phyloP scores from a whole-genome alignment of 2,113 vertebrate species.

The Shinisaurus crocodilurus region DNA sequence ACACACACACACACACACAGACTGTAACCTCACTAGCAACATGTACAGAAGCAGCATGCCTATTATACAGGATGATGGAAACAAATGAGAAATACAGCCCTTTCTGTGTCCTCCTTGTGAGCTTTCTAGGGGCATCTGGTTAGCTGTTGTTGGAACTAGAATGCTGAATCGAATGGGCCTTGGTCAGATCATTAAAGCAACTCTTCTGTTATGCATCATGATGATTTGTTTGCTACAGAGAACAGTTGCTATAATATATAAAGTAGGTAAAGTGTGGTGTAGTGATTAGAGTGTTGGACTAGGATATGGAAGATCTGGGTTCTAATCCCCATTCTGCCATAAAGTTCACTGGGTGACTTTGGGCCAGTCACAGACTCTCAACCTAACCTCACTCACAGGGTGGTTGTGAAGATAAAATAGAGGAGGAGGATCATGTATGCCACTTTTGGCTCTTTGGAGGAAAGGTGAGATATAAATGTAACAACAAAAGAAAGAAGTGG shows the following conservation, averaged over 20 bases:
- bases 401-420: too few relatives aligned
- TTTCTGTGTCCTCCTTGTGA: not conserved
- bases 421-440: too few relatives aligned
- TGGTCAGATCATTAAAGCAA: not conserved
- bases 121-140: not conserved
- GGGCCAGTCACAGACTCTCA: too few relatives aligned
- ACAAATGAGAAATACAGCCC: not conserved
- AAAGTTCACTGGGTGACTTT: too few relatives aligned
- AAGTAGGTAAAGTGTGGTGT: not conserved
- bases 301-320: too few relatives aligned
- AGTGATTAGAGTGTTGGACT: too few relatives aligned
- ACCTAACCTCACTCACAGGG: too few relatives aligned
- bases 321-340: too few relatives aligned
- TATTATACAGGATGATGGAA: not conserved
- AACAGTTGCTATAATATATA: not conserved
- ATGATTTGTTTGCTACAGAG: not conserved
- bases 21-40: not conserved
- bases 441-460: too few relatives aligned
- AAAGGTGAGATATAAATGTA: too few relatives aligned
- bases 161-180: not conserved
- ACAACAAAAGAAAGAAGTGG: too few relatives aligned
- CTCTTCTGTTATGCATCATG: not conserved
- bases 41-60: constrained; percentile 46
- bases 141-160: not conserved
- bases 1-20: too few relatives aligned